Evolutionary conservation across 2,113 vertebrate species (phyloP).

Genomic region (Centropus unirufus): DNA sequence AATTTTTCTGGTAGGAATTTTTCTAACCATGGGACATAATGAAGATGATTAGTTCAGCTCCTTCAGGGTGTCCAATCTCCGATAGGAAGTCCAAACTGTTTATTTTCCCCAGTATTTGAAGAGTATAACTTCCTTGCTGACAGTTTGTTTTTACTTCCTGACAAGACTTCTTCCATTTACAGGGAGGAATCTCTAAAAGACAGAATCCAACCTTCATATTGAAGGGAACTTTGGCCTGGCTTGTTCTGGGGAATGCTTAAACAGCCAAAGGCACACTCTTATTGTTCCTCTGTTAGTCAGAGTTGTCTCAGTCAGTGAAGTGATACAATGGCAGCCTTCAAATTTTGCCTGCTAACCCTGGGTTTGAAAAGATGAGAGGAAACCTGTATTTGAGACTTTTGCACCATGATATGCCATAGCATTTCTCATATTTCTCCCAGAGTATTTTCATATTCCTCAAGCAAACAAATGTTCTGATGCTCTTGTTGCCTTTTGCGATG

Average conservation of each 20-base stretch:
- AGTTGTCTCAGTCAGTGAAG: neutral
- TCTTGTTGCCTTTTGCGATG: neutral
- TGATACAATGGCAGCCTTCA: neutral
- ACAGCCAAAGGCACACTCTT: neutral
- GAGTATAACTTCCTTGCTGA: neutral
- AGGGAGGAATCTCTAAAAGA: neutral
- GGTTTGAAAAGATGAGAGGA: neutral
- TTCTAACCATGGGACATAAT: neutral
- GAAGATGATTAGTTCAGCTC: neutral
- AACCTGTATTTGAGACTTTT: neutral
- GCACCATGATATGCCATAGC: neutral
- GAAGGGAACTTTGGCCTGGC: neutral
- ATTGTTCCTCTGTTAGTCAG: neutral
- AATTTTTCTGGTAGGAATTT: too few relatives aligned
- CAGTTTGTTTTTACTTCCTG: neutral
- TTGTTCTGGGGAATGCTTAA: neutral
- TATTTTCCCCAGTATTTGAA: neutral
- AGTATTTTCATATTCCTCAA: neutral
- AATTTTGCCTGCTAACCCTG: neutral
- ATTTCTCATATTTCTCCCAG: neutral
- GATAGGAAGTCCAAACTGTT: neutral
- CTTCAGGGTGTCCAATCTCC: neutral
- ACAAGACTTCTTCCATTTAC: rapidly evolving
- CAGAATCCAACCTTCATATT: neutral
- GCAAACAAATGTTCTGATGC: neutral